Conservation (phyloP, 2,797 vertebrate genomes). For the Acanthurus lineatus region DNA sequence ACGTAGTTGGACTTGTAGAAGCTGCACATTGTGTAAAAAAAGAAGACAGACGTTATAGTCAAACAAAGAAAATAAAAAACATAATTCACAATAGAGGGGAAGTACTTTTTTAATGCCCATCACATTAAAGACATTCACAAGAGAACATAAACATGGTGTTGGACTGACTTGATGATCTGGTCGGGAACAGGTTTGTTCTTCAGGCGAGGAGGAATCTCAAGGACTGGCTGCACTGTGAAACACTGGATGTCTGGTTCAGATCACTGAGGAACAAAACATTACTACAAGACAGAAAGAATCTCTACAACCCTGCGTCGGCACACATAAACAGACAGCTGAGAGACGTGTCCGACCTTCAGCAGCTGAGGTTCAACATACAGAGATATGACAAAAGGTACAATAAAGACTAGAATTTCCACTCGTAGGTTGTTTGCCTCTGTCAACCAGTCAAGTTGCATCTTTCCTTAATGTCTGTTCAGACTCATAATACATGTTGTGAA, state of each 20-base stretch:
- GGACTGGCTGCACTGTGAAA: conserved; percentile 96
- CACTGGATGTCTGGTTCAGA: conserved; percentile 93
- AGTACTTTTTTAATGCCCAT: background rate
- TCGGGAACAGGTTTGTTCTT: conserved; percentile 97
- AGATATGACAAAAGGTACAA: background rate
- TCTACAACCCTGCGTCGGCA: background rate
- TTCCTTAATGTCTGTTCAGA: no score
- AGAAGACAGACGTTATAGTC: background rate
- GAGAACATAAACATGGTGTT: background rate
- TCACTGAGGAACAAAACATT: conserved; percentile 53
- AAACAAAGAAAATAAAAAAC: conserved; percentile 15
- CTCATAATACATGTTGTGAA: no score
- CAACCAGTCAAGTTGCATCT: no score
- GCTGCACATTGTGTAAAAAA: conserved; percentile 78
- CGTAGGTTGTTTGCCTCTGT: no score
- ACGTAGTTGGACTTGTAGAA: conserved; percentile 99
- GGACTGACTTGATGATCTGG: conserved; percentile 97
- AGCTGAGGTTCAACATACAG: background rate
- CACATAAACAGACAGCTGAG: background rate
- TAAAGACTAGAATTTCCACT: background rate
- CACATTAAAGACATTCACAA: conserved; percentile 15
- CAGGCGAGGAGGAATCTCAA: conserved; percentile 94
- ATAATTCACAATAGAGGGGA: background rate
- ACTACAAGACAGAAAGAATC: background rate
- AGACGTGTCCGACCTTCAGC: background rate